Base-by-base conservation (phyloP, 2,888 invertebrate genomes). In the Megastigmus dorsalis region DNA sequence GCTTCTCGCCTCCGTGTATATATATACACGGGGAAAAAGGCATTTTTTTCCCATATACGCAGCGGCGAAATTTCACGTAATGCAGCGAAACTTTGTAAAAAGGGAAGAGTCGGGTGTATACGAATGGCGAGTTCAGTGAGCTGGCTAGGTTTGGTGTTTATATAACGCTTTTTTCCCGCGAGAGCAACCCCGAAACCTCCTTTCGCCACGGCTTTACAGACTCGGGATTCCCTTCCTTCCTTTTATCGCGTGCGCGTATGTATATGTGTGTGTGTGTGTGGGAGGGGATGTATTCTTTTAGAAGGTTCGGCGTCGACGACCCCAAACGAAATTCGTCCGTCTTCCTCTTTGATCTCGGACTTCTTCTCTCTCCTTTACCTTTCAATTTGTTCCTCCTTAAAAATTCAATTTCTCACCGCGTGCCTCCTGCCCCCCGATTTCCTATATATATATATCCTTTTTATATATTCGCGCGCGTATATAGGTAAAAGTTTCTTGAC, bases 381-480 rank as follows among this genome's bases (percentile, higher is more conserved):
- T 33, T 45, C 20, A 1, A 18, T 20, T 18, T n/a, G n/a, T 20
- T 45, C 6, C 48, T 33, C 18, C 60, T 70, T 70, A 70, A 70
- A 70, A 70, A 70, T 70, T 70, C 54, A 62, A 70, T 62, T 70
- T 45, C 50, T 69, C 30, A 26, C 28, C 15, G 36, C 26, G 36
- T 18, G 7, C 0, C 28, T 6, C 28, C 9, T 0, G 50, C 6
- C 9, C 26, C 15, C 26, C 9, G 9, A n/a, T n/a, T n/a, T n/a
- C n/a, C n/a, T n/a, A n/a, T n/a, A n/a, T n/a, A n/a, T n/a, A n/a
- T n/a, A n/a, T n/a, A n/a, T n/a, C n/a, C n/a, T n/a, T n/a, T n/a
- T n/a, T n/a, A n/a, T n/a, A n/a, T 10, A 20, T 6, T 52, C 18
- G 15, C 30, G 33, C 18, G 33, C 54, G n/a, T 3, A 7, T n/a